Evolutionary conservation across 1,140 invertebrate species (phyloP).

Genomic region (Atta texana): DNA sequence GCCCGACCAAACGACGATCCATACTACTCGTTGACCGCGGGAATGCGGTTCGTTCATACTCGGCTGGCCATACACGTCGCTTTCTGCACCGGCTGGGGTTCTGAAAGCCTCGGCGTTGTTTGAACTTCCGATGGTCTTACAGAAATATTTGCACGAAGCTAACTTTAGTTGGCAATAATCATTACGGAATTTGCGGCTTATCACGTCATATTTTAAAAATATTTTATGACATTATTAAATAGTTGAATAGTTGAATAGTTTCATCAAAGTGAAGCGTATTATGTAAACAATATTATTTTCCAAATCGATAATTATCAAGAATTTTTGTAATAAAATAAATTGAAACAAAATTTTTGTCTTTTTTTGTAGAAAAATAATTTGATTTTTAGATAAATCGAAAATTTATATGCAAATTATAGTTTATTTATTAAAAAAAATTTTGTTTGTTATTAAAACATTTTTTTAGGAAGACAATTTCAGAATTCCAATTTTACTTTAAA

Average conservation of each 20-base stretch:
- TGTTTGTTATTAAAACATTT: not conserved
- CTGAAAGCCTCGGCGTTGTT: not conserved
- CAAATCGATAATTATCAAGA: not conserved
- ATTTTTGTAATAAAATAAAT: not conserved
- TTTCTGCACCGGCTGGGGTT: constrained; percentile 39
- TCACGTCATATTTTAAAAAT: constrained; percentile 20
- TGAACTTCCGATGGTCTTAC: constrained; percentile 51
- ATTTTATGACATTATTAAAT: not conserved
- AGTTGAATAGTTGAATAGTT: not conserved
- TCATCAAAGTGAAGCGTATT: not conserved
- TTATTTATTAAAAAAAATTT: not conserved
- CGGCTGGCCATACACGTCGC: constrained; percentile 37
- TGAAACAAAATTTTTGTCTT: not conserved
- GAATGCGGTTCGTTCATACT: constrained; percentile 50
- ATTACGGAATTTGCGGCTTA: constrained; percentile 40
- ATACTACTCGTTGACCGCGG: constrained; percentile 59
- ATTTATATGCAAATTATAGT: not conserved
- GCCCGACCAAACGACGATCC: constrained; percentile 55
- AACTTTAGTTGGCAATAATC: constrained; percentile 64
- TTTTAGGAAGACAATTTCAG: not conserved
- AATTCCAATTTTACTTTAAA: constrained; percentile 7
- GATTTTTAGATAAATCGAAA: not conserved
- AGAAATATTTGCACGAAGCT: constrained; percentile 50
- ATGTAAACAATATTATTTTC: not conserved
- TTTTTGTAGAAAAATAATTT: not conserved